phyloP scores from a whole-genome alignment of 2,888 invertebrate species.

The Sympetrum striolatum region DNA sequence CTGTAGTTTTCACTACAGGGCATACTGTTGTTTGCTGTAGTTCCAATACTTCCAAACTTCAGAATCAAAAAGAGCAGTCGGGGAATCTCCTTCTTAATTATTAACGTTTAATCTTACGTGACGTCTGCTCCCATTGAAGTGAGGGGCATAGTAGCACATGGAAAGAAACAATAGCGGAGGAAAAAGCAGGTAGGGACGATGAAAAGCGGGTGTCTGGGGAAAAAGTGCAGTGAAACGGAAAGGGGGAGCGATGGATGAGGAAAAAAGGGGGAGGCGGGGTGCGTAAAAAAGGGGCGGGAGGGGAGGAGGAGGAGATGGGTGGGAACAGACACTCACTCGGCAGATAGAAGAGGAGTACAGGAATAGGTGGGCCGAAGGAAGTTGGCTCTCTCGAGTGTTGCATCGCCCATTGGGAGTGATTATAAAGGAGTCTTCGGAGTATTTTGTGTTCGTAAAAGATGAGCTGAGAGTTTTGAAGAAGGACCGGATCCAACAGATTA shows the following conservation, averaged over 20 bases:
- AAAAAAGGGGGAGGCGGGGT: too few species aligned
- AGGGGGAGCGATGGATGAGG: background rate
- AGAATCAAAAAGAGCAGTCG: too few species aligned
- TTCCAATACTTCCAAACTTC: too few species aligned
- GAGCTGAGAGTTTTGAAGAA: background rate
- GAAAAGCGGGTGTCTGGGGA: background rate
- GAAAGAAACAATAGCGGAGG: background rate
- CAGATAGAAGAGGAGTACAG: background rate
- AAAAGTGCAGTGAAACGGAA: background rate
- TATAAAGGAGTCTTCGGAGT: too few species aligned
- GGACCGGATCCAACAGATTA: background rate
- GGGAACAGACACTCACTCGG: background rate
- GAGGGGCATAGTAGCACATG: background rate
- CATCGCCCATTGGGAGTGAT: too few species aligned
- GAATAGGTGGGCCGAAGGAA: too few species aligned
- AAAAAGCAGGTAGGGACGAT: background rate
- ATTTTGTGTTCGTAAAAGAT: background rate
- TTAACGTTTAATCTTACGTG: too few species aligned
- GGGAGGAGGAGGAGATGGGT: background rate
- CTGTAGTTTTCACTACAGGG: too few species aligned
- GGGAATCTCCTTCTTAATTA: too few species aligned
- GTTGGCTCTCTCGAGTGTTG: background rate
- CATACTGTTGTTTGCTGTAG: too few species aligned
- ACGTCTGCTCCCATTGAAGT: too few species aligned
- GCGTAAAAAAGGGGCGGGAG: background rate